phyloP scores from a whole-genome alignment of 2,888 invertebrate species.

The Tetramorium bicarinatum region DNA sequence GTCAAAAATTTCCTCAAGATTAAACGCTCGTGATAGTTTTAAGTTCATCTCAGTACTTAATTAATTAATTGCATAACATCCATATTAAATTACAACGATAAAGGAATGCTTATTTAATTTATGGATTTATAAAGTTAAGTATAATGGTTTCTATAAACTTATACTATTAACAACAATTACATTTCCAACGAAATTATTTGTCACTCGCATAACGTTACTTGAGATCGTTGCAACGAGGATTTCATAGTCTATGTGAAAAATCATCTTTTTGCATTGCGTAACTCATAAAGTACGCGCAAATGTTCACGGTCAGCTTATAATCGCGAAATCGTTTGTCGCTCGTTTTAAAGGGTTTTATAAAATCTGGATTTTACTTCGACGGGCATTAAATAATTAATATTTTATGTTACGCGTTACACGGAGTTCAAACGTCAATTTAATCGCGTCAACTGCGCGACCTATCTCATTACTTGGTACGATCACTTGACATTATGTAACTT shows the following conservation, averaged over 20 bases:
- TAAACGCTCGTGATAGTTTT: not conserved
- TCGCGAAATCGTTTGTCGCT: not conserved
- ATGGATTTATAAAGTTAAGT: not conserved
- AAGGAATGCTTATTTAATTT: not conserved
- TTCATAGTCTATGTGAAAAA: not conserved
- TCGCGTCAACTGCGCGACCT: conserved; percentile 61
- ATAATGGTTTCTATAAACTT: conserved; percentile 44
- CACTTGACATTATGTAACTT: conserved; percentile 29
- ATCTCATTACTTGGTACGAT: conserved; percentile 60
- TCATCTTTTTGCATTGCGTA: not conserved
- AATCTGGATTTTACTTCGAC: not conserved
- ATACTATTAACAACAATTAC: conserved; percentile 60
- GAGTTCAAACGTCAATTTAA: conserved; percentile 65
- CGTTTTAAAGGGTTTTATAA: conserved; percentile 7
- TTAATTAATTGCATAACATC: not conserved
- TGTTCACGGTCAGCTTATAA: not conserved
- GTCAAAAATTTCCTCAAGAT: not conserved
- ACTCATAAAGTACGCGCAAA: not conserved
- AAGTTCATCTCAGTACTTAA: not conserved
- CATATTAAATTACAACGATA: not conserved
- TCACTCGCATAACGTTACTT: not conserved
- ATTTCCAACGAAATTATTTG: conserved; percentile 39
- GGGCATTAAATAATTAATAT: conserved; percentile 19
- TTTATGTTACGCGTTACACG: not conserved
- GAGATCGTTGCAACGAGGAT: not conserved